A percentile compares a stretch with the other conserved stretches of the same genome.
Conservation (phyloP, 1,140 invertebrate species). For the Bombus pascuorum region DNA sequence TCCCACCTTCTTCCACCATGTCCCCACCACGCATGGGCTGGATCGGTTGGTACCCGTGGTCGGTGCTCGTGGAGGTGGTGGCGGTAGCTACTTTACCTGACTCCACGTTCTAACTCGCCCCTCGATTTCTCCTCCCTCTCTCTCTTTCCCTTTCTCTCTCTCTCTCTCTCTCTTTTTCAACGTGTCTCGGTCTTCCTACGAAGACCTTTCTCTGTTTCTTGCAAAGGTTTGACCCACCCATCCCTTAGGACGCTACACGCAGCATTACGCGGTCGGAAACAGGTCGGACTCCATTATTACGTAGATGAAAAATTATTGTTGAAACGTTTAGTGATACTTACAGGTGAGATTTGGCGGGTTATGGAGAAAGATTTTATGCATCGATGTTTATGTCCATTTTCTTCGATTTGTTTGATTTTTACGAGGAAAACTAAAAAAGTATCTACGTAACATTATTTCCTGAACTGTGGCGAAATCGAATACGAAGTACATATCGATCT, state of each 20-base stretch:
- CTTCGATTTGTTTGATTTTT: no score
- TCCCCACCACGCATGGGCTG: constrained; percentile 52
- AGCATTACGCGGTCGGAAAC: background rate
- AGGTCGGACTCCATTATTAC: background rate
- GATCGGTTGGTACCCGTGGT: constrained; percentile 33
- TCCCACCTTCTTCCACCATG: constrained; percentile 43
- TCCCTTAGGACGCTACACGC: no score
- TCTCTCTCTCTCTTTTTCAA: background rate
- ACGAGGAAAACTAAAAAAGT: no score
- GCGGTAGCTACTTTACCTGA: constrained; percentile 36
- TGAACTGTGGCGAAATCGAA: no score
- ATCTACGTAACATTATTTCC: no score
- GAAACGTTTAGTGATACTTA: background rate
- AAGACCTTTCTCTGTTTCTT: background rate
- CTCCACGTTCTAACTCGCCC: constrained; percentile 5
- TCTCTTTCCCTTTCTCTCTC: background rate
- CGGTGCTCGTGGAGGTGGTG: constrained; percentile 16
- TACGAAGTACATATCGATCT: no score
- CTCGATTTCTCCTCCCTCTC: background rate
- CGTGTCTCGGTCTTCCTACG: background rate
- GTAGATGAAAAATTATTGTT: background rate
- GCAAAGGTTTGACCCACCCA: constrained; percentile 15
- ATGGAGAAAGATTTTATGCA: background rate
- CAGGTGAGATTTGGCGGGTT: background rate
- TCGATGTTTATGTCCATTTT: no score